A percentile compares a stretch with the other conserved stretches of the same genome.
Evolutionary conservation across 1,140 invertebrate genomes (phyloP).

Genomic region (Ceratina japonica): DNA sequence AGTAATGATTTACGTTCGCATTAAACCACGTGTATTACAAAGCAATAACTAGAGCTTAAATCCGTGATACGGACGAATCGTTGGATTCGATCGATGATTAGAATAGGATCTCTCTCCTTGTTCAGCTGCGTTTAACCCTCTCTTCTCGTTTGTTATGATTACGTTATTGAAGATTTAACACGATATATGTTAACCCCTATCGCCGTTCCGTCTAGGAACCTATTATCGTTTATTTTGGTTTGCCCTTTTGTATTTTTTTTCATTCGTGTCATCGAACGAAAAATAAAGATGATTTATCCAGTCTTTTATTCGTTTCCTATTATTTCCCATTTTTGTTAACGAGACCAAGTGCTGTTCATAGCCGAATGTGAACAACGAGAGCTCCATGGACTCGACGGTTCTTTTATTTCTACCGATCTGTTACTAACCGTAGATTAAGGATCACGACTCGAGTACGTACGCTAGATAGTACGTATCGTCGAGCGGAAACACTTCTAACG

Average conservation of each 20-base stretch:
- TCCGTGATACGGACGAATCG: slow-evolving; percentile 69
- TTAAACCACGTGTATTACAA: slow-evolving; percentile 73
- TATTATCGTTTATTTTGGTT: too few species aligned
- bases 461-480: slow-evolving; percentile 54
- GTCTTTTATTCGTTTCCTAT: background rate
- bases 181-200: too few species aligned
- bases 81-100: slow-evolving; percentile 50
- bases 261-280: too few species aligned
- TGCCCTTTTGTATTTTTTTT: too few species aligned
- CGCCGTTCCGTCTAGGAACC: too few species aligned
- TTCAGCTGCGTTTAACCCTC: background rate
- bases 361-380: slow-evolving; percentile 51
- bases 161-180: too few species aligned
- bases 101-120: slow-evolving; percentile 20
- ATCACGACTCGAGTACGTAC: slow-evolving; percentile 58
- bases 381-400: slow-evolving; percentile 48
- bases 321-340: background rate
- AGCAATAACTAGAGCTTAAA: slow-evolving; percentile 77
- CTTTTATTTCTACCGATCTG: background rate
- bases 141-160: slow-evolving; percentile 25
- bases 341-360: slow-evolving; percentile 63
- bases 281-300: too few species aligned
- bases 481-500: slow-evolving; percentile 22
- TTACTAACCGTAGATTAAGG: slow-evolving; percentile 13
- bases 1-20: slow-evolving; percentile 58